Evolutionary conservation across 2,797 vertebrate species (phyloP).

Genomic region (Schizopygopsis malacanthus): DNA sequence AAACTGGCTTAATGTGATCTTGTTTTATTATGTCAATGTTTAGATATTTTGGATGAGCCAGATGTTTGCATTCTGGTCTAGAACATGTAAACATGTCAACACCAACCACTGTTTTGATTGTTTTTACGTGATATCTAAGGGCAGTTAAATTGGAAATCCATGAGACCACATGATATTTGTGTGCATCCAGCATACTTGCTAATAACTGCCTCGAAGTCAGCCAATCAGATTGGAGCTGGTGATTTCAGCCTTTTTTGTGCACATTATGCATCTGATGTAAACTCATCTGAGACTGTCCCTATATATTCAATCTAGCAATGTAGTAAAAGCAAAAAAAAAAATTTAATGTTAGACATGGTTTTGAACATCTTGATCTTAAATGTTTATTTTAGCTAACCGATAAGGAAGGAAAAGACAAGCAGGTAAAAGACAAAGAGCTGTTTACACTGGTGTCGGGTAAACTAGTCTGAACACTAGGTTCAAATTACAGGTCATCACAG

Average conservation of each 20-base stretch:
- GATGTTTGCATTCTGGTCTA: not conserved
- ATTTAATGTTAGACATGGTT: not conserved
- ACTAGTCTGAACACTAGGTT: conserved; percentile 3
- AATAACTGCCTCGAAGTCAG: not conserved
- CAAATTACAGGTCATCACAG: conserved; percentile 25
- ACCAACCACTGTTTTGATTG: not conserved
- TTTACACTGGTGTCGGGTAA: not conserved
- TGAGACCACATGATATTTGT: not conserved
- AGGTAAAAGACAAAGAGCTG: not conserved
- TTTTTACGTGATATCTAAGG: not conserved
- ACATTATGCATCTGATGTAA: not conserved
- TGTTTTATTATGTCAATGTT: not conserved
- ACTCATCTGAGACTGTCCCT: not conserved
- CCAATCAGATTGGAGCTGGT: not conserved
- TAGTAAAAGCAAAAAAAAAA: not conserved
- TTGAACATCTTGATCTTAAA: not conserved
- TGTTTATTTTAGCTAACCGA: not conserved
- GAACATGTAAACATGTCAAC: not conserved
- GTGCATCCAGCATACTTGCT: not conserved
- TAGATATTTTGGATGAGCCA: not conserved
- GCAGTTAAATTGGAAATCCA: not conserved
- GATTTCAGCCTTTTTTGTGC: not conserved
- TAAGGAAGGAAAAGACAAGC: not conserved
- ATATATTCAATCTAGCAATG: not conserved
- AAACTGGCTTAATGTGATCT: conserved; percentile 3